Evolutionary conservation across 2,888 invertebrate species (phyloP).

Genomic region (Thelaira solivaga): DNA sequence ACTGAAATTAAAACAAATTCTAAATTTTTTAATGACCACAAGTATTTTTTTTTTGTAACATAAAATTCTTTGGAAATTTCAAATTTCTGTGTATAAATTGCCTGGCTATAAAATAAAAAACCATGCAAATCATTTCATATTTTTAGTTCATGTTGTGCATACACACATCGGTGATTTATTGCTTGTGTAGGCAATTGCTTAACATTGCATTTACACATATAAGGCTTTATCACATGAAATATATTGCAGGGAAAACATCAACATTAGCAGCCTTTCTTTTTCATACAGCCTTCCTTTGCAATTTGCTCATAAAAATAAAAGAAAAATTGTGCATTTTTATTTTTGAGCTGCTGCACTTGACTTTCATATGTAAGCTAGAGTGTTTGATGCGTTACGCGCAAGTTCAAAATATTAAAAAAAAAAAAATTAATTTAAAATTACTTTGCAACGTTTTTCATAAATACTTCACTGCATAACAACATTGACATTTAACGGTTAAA

Average conservation of each 20-base stretch:
- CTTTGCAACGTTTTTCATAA: slow-evolving; percentile 15
- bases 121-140: slow-evolving; percentile 37
- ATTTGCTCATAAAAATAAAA: slow-evolving; percentile 22
- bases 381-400: slow-evolving; percentile 31
- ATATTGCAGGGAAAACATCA: slow-evolving; percentile 21
- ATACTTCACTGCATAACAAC: not conserved
- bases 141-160: slow-evolving; percentile 20
- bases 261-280: no score
- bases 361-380: not conserved
- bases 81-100: not conserved
- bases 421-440: not conserved
- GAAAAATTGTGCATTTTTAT: not conserved
- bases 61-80: not conserved
- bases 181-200: slow-evolving; percentile 30
- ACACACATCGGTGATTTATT: slow-evolving; percentile 59
- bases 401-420: slow-evolving; percentile 7
- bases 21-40: not conserved
- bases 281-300: not conserved
- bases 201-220: no score
- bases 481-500: slow-evolving; percentile 32
- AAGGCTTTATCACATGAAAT: slow-evolving; percentile 32
- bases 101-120: not conserved
- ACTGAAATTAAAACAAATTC: not conserved
- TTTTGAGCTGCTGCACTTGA: slow-evolving; percentile 3
- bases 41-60: no score